Base-by-base conservation (phyloP, 2,113 vertebrate genomes). In the Ascaphus truei region DNA sequence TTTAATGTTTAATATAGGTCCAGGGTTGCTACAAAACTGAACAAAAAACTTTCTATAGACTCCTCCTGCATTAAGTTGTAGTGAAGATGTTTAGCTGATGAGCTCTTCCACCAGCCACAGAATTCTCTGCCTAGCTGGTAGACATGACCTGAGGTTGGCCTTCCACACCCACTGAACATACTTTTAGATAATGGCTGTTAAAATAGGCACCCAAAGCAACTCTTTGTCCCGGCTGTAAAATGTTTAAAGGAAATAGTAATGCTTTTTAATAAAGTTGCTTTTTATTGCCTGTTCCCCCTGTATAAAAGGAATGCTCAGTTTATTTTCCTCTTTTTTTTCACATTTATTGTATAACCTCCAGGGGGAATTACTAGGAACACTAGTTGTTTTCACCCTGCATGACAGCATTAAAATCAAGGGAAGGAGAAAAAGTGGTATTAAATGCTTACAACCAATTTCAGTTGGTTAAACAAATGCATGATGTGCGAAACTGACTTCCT, bases 361-460 rank as follows among this genome's bases (percentile, higher is more conserved):
- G 67, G 67, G 67, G 51, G 67, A 71, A 71, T 71, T 71, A 71
- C 67, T 37, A 51, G 57, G 57, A 71, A 71, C 36, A 61, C 56
- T 71, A 29, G 34, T 56, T 52, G 57, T 45, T 61, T 71, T 52
- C 56, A 71, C 67, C 67, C 67, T 61, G 67, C 57, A 59, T 71
- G 57, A 71, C 67, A 61, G 34, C 57, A 71, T 61, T 71, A 71
- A 71, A 71, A 71, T 71, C 67, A 71, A 61, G 67, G 67, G 50
- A 52, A 55, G 34, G 34, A 61, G 45, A 61, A 61, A 61, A 61
- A 71, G 57, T 30, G 33, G 67, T 60, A 71, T 61, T 60, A 71
- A 71, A 71, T 71, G 33, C 56, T 71, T 60, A 60, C 56, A 71
- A 71, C 45, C 57, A 61, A 71, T 61, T 69, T 71, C 67, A 71